These are phyloP conservation scores for Mimas tiliae DNA, from an alignment of 2,888 invertebrate genomes.

Conservation along the genomic window DNA sequence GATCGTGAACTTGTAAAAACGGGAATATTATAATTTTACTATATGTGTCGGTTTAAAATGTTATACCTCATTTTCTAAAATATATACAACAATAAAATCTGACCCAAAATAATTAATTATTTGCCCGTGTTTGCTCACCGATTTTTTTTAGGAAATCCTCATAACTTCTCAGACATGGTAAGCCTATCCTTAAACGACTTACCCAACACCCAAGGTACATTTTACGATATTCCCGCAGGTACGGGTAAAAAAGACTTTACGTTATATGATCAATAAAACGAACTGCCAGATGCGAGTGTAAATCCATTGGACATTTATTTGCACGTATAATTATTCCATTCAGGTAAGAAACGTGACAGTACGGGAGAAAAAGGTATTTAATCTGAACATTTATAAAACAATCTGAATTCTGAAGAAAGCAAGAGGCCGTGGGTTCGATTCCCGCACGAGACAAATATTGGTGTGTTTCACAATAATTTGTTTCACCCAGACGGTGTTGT, in stretches of 20 bases:
- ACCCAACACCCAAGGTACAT: constrained; percentile 38
- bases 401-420: neutral
- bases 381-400: constrained; percentile 36
- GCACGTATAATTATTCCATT: constrained; percentile 59
- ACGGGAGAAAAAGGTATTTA: constrained; percentile 60
- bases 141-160: neutral
- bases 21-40: no score
- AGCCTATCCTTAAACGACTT: constrained; percentile 34
- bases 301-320: constrained; percentile 63
- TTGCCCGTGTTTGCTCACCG: neutral
- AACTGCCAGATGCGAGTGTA: constrained; percentile 55
- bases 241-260: constrained; percentile 18
- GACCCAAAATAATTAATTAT: neutral
- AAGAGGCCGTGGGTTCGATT: no score
- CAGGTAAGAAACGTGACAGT: constrained; percentile 73
- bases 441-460: no score
- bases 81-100: neutral
- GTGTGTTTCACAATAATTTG: no score
- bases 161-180: neutral
- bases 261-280: constrained; percentile 29
- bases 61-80: neutral
- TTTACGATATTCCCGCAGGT: constrained; percentile 30
- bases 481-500: no score
- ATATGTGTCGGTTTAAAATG: no score
- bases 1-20: no score